phyloP scores from a whole-genome alignment of 2,797 vertebrate genomes.

The Podargus strigoides region DNA sequence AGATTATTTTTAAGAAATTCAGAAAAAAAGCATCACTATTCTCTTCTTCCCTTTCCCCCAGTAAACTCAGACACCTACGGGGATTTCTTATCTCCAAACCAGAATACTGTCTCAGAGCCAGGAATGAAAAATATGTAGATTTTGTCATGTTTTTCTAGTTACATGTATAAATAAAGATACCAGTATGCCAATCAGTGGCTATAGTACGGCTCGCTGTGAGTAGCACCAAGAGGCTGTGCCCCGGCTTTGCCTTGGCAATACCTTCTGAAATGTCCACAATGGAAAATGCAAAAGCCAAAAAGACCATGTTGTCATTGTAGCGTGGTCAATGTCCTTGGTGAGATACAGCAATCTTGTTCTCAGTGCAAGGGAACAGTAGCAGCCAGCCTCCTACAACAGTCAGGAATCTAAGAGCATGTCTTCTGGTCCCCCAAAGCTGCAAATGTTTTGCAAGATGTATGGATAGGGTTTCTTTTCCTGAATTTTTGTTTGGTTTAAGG shows the following conservation, averaged over 20 bases:
- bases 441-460: not conserved
- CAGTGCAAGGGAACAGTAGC: not conserved
- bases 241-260: not conserved
- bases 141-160: not conserved
- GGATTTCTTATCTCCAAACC: not conserved
- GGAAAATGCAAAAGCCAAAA: not conserved
- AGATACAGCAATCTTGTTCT: not conserved
- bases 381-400: not conserved
- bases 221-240: not conserved
- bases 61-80: not conserved
- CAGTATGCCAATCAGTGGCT: not conserved
- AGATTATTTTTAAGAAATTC: not conserved
- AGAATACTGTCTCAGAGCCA: not conserved
- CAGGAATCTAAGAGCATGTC: not conserved
- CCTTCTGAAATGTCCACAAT: not conserved
- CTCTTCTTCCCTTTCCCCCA: not conserved
- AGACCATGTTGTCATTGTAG: not conserved
- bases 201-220: not conserved
- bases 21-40: not conserved
- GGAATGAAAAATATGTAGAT: not conserved
- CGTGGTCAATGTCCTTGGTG: not conserved
- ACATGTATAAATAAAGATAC: not conserved
- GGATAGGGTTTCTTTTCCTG: accelerated
- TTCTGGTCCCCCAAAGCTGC: not conserved
- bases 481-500: not conserved